Conservation (phyloP, 1,140 invertebrate genomes). For the Adoxophyes honmai region DNA sequence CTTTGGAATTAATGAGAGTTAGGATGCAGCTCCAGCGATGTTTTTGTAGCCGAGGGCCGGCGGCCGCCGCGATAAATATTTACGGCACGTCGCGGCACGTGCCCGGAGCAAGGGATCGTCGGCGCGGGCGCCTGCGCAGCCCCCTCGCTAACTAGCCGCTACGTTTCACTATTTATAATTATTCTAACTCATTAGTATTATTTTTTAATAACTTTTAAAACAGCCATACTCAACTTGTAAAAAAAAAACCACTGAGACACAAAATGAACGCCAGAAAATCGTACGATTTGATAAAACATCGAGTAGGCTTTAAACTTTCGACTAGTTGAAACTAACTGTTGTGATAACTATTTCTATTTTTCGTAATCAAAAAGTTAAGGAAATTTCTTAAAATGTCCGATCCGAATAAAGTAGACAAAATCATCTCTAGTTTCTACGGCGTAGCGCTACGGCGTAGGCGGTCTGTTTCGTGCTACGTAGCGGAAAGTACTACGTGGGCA, state of each 20-base stretch:
- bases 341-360: too few relatives aligned
- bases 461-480: not conserved
- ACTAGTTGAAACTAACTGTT: too few relatives aligned
- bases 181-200: too few relatives aligned
- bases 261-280: too few relatives aligned
- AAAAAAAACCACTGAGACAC: too few relatives aligned
- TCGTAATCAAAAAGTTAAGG: too few relatives aligned
- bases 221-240: too few relatives aligned
- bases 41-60: conserved; percentile 22
- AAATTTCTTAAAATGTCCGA: not conserved
- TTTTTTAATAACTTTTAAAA: too few relatives aligned
- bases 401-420: not conserved
- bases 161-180: too few relatives aligned
- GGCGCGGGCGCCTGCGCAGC: not conserved
- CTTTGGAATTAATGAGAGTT: conserved; percentile 18
- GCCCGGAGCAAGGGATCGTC: not conserved
- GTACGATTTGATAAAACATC: too few relatives aligned
- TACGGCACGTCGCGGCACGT: conserved; percentile 25
- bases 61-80: conserved; percentile 41
- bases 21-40: conserved; percentile 14
- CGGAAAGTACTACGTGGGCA: not conserved
- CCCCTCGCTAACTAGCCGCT: too few relatives aligned
- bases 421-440: not conserved
- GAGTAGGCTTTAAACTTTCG: too few relatives aligned
- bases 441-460: conserved; percentile 3